Conservation (phyloP, 2,888 invertebrate genomes). For the Leptinotarsa haldemani region DNA sequence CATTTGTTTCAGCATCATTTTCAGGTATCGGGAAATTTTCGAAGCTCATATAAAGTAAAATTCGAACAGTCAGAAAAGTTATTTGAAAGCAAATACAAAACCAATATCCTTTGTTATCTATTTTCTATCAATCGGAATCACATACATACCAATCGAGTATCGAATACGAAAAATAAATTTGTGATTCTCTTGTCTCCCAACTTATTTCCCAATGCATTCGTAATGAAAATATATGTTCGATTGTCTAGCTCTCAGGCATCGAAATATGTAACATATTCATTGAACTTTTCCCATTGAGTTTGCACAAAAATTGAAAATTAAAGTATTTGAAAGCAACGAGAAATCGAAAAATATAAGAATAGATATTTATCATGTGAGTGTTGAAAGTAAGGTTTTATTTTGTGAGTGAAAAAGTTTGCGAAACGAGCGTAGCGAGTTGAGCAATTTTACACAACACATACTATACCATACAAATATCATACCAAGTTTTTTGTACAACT, state of each 20-base stretch:
- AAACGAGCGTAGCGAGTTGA: no score
- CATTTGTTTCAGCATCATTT: not conserved
- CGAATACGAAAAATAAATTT: conserved; percentile 50
- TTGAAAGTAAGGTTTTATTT: no score
- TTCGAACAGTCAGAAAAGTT: conserved; percentile 8
- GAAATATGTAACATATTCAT: conserved; percentile 53
- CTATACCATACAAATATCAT: no score
- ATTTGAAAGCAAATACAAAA: conserved; percentile 38
- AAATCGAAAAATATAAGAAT: not conserved
- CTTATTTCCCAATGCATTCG: conserved; percentile 53
- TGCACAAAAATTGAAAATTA: conserved; percentile 42
- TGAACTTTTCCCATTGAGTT: conserved; percentile 48
- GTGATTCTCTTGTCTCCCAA: conserved; percentile 41
- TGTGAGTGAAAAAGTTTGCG: no score
- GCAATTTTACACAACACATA: no score
- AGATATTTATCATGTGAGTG: no score
- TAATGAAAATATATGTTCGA: conserved; percentile 48
- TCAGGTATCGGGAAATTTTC: not conserved
- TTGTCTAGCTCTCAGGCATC: conserved; percentile 48
- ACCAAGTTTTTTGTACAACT: no score
- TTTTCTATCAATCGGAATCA: conserved; percentile 59
- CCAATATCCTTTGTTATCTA: conserved; percentile 50
- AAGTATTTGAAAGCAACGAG: not conserved
- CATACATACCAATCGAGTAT: conserved; percentile 54
- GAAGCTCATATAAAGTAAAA: not conserved